Conservation (phyloP, 2,888 invertebrate genomes). For the Erynnis tages region DNA sequence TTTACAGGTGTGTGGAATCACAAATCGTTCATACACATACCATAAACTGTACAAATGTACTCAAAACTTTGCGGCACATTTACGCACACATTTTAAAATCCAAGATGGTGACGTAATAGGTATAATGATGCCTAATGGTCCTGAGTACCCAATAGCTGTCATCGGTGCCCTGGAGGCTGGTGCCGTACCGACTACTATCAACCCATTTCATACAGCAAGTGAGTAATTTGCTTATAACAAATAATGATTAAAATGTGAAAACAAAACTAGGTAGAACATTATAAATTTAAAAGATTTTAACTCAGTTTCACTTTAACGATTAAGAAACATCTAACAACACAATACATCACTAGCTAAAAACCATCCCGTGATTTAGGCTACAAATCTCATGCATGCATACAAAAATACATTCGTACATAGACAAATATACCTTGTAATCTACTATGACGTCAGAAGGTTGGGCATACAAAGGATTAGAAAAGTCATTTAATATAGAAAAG, state of each 20-base stretch:
- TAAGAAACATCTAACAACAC: no score
- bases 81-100: slow-evolving; percentile 8
- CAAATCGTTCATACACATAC: slow-evolving; percentile 18
- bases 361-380: no score
- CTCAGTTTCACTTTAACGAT: no score
- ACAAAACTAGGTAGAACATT: neutral
- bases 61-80: slow-evolving; percentile 6
- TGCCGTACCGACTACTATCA: slow-evolving; percentile 7
- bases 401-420: no score
- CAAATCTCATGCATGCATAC: no score
- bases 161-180: slow-evolving; percentile 16
- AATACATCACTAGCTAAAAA: no score
- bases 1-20: slow-evolving; percentile 16
- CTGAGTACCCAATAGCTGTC: slow-evolving; percentile 11
- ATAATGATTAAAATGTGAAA: neutral
- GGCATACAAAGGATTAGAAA: no score
- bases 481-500: no score
- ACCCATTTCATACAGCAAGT: slow-evolving; percentile 5
- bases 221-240: neutral
- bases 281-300: no score
- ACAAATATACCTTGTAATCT: no score
- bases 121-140: slow-evolving; percentile 10
- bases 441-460: no score
- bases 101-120: slow-evolving; percentile 8
- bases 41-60: neutral